Base-by-base conservation (phyloP, 1,140 invertebrate genomes). In the Tetramorium parvispinum region DNA sequence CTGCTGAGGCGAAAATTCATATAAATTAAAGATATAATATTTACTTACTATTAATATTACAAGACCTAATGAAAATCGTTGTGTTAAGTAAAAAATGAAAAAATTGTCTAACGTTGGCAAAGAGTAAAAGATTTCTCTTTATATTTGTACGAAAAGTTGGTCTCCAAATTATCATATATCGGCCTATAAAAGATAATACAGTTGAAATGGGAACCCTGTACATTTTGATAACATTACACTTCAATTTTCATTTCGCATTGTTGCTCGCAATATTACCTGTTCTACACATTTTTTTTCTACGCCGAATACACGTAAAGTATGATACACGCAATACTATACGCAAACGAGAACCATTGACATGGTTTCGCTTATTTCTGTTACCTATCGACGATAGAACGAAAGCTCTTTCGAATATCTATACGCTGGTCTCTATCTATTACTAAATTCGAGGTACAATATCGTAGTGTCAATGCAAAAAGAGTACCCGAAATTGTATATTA, bases 401-500 rank as follows among this genome's bases (percentile, higher is more conserved):
- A 83, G 40, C 53, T 75, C n/a, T n/a, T 61, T 75, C 40, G 8
- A 66, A 40, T 59, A 71, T 73, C 53, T 73, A 73, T 24, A 81
- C 51, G 24, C 78, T 66, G 61, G 49, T 81, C 40, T 83, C 68
- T 49, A 82, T 10, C 24, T 75, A 49, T 27, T 57, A 57, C 18
- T 83, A 75, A 75, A 83, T 83, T 46, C 53, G n/a, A 73, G 55
- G 32, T 79, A 79, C 46, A 40, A 32, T 59, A 46, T 57, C 32
- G 53, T 57, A 53, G 32, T 73, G 37, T 82, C 37, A 49, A 73
- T 61, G 24, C 37, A 46, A 73, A 68, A 16, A 40, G 37, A 59
- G 32, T 53, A 68, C n/a, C 32, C 32, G 32, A 53, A 81, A 57
- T 68, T 77, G 57, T 57, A 57, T 63, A 78, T 66, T 81, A 66